Evolutionary conservation across 1,140 invertebrate genomes (phyloP), one percentile per base, ranked within the genome.

Genomic region (Rhopalosiphum maidis): DNA sequence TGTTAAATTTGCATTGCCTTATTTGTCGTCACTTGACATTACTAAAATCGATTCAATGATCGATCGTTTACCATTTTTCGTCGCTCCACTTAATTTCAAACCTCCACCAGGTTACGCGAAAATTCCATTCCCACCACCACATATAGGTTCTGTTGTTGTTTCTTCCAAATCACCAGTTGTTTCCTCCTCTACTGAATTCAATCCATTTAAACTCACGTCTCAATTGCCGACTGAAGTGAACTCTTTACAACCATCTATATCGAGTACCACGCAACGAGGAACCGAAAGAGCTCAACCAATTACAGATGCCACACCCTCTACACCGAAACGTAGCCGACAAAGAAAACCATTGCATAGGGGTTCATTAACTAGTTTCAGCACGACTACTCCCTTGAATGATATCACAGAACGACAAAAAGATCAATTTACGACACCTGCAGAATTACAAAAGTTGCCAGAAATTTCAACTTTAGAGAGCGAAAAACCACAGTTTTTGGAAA

Each of bases 61-160:
- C 2, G 96, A 97, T 86, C 96, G 97, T 94, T 94, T 97, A 2
- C 97, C 97, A 22, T 98, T 98, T 95, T 98, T 98, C 92, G 97
- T 98, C 1, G 97, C 97, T 7, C 97, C 97, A 2, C 94, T 98
- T 22, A 98, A 97, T 94, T 98, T 98, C 94, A 97, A 97, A 94
- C 97, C 97, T 43, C 97, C 97, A 0, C 95, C 96, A 30, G 97
- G 97, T 25, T 98, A 97, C 94, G 97, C 97, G 0, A 98, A 98
- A 95, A 98, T 98, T 93, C 96, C 97, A 1, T 96, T 98, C 94
- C 97, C 97, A 2, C 97, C 97, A 0, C 97, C 97, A 4, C 97
- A 98, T 95, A 97, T 98, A 8, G 97, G 97, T 7, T 98, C 97
- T 2, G 97, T 98, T 25, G 97, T 98, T 3, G 96, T 98, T 22